Conservation (phyloP, 2,888 invertebrate species). For the Raillietiella orientalis region DNA sequence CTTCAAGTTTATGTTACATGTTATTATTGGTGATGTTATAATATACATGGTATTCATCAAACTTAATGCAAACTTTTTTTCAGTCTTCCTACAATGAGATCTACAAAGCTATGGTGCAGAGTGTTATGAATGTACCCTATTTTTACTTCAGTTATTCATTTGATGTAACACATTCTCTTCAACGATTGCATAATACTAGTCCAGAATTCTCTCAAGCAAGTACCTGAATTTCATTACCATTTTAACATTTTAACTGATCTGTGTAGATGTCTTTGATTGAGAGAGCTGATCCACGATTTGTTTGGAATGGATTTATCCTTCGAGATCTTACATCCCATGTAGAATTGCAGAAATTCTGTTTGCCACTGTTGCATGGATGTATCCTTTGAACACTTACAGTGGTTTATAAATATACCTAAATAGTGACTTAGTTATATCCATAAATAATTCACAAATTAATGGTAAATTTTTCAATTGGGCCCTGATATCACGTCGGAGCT, state of each 20-base stretch:
- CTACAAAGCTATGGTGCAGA: slow-evolving; percentile 54
- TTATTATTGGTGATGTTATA: neutral
- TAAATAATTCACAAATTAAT: slow-evolving; percentile 20
- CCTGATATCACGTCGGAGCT: slow-evolving; percentile 56
- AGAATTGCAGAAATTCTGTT: slow-evolving; percentile 39
- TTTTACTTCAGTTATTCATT: slow-evolving; percentile 83
- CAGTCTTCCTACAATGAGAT: slow-evolving; percentile 44
- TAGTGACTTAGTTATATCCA: neutral
- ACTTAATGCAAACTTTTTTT: slow-evolving; percentile 7
- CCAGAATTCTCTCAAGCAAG: slow-evolving; percentile 40
- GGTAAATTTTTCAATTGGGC: slow-evolving; percentile 52
- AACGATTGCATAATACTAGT: slow-evolving; percentile 47
- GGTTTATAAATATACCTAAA: slow-evolving; percentile 3
- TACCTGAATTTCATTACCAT: slow-evolving; percentile 4
- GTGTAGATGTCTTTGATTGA: slow-evolving; percentile 32
- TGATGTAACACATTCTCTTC: slow-evolving; percentile 69
- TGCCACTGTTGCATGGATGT: slow-evolving; percentile 68
- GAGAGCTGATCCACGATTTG: slow-evolving; percentile 53
- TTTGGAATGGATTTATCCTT: slow-evolving; percentile 69
- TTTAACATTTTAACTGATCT: slow-evolving; percentile 8
- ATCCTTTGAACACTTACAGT: slow-evolving; percentile 10
- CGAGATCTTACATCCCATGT: slow-evolving; percentile 32
- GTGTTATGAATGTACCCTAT: slow-evolving; percentile 43
- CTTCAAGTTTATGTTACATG: neutral
- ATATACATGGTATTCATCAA: too few species aligned